phyloP scores from a whole-genome alignment of 2,113 vertebrate genomes.

The Oryctolagus cuniculus region mOryCun1.1 NC_091438.1:104395501-104396000 shows the following conservation, averaged over 20 bases:
- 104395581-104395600: constrained; percentile 26
- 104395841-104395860: constrained; percentile 43
- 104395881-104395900: constrained; percentile 58
- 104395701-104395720: background rate
- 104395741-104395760: background rate
- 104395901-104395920: constrained; percentile 77
- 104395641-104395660: constrained; percentile 14
- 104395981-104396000: constrained; percentile 72
- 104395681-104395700: background rate
- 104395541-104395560: constrained; percentile 13
- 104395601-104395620: constrained; percentile 58
- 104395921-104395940: constrained; percentile 83
- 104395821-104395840: constrained; percentile 55
- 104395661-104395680: constrained; percentile 1
- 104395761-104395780: background rate
- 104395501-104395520: constrained; percentile 48
- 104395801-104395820: background rate
- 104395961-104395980: constrained; percentile 57
- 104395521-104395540: background rate
- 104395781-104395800: background rate
- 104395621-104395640: background rate
- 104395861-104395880: constrained; percentile 38
- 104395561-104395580: constrained; percentile 31
- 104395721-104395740: background rate
- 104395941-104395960: constrained; percentile 79